phyloP scores from a whole-genome alignment of 2,797 vertebrate species.

The Scyliorhinus canicula region DNA sequence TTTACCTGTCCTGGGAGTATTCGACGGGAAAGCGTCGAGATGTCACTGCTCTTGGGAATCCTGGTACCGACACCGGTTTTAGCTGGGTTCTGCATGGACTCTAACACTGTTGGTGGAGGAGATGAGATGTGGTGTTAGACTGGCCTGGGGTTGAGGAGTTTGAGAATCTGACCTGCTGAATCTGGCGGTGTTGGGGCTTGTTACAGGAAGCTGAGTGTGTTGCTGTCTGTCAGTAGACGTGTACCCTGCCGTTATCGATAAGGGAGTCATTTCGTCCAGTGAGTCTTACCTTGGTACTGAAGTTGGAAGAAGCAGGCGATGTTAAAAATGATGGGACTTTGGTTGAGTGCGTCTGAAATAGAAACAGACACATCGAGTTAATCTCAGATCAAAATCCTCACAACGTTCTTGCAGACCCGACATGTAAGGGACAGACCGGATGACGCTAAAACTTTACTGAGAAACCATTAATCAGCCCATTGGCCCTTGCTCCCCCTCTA shows the following conservation, averaged over 20 bases:
- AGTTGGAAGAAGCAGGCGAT: background rate
- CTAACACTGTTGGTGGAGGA: background rate
- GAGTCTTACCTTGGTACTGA: background rate
- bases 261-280: background rate
- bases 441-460: background rate
- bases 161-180: no score
- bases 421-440: background rate
- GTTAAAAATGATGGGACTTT: background rate
- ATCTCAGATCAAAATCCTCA: background rate
- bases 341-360: background rate
- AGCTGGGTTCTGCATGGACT: background rate
- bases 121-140: background rate
- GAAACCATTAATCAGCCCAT: no score
- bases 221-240: no score
- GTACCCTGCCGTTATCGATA: no score
- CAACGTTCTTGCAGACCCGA: background rate
- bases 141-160: background rate
- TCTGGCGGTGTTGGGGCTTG: background rate
- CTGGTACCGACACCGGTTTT: no score
- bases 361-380: background rate
- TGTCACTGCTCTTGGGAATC: background rate
- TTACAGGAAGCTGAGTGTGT: no score
- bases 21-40: background rate
- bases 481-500: no score
- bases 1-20: background rate